A percentile compares a stretch with the other conserved stretches of the same genome.
phyloP scores from a whole-genome alignment of 2,113 vertebrate genomes.

The Nettapus auritus region DNA sequence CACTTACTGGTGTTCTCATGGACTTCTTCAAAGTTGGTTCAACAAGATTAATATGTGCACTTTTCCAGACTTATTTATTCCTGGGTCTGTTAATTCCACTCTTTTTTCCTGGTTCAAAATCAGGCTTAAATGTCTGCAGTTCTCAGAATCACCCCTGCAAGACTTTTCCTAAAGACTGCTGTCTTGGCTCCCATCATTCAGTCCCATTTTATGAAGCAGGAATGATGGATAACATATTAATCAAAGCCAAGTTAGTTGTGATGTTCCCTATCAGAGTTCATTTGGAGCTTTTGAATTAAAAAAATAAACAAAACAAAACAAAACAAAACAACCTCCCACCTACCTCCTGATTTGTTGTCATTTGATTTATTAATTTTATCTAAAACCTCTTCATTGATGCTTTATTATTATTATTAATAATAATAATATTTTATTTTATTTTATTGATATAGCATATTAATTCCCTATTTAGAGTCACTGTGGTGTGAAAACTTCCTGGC shows the following conservation, averaged over 20 bases:
- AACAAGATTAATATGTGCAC: neutral
- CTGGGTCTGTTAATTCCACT: neutral
- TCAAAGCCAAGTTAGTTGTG: neutral
- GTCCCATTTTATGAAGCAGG: neutral
- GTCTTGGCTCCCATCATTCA: neutral
- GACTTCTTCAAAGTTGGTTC: neutral
- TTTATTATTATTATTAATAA: neutral
- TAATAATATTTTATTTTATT: too few relatives aligned
- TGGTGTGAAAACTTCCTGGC: neutral
- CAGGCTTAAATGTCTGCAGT: neutral
- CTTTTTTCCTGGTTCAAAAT: neutral
- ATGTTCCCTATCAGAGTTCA: neutral
- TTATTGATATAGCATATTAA: neutral
- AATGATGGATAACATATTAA: neutral
- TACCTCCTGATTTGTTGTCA: rapidly evolving
- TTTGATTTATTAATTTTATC: neutral
- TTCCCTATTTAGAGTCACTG: neutral
- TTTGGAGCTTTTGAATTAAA: neutral
- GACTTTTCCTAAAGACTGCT: neutral
- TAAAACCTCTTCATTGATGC: neutral
- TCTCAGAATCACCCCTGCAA: neutral
- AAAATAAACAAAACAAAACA: neutral
- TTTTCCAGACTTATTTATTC: neutral
- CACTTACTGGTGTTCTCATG: rapidly evolving
- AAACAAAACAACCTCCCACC: too few relatives aligned